Conservation (phyloP, 2,113 vertebrate genomes). For the Otolemur garnettii region DNA sequence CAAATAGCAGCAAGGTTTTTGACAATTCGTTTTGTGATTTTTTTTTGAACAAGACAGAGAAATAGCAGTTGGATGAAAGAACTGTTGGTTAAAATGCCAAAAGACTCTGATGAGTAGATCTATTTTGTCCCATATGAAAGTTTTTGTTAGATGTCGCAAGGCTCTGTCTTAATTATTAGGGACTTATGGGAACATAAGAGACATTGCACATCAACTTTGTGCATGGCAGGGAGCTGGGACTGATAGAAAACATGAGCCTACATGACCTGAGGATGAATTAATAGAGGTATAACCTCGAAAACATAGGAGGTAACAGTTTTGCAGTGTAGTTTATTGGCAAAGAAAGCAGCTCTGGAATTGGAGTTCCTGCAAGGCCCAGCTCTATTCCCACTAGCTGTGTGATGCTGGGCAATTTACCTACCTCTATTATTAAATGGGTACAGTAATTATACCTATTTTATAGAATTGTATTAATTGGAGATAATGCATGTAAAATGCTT, state of each 20-base stretch:
- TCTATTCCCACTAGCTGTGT: neutral
- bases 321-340: neutral
- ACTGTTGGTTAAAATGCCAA: neutral
- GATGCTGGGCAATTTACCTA: neutral
- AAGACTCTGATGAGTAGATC: neutral
- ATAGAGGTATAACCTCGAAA: neutral
- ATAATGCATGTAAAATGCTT: neutral
- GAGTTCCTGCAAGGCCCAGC: neutral
- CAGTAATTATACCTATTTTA: neutral
- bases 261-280: neutral
- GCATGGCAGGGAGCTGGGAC: neutral
- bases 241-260: neutral
- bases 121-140: neutral
- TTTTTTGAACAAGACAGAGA: neutral
- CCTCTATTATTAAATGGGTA: slow-evolving; percentile 10
- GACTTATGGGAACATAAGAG: neutral
- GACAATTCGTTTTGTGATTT: neutral
- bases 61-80: neutral
- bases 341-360: neutral
- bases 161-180: neutral
- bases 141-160: neutral
- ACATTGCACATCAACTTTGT: neutral
- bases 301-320: neutral
- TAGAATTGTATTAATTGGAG: neutral
- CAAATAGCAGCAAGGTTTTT: neutral